Conservation (phyloP, 2,888 invertebrate species). For the Trichacis sp. region DNA sequence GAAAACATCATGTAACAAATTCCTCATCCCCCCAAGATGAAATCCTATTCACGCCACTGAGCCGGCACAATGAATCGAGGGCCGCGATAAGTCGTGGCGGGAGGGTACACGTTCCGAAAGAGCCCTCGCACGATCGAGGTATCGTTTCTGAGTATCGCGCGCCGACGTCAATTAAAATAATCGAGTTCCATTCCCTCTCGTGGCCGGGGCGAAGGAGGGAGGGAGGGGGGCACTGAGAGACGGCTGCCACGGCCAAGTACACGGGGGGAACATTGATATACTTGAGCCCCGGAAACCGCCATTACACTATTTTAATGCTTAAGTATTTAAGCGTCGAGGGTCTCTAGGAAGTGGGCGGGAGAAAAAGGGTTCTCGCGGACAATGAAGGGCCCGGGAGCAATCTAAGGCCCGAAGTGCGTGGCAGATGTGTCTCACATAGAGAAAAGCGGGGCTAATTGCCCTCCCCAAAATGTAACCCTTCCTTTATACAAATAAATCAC, state of each 20-base stretch:
- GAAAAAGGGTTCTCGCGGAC: constrained; percentile 45
- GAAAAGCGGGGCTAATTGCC: too few relatives aligned
- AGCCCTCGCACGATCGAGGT: constrained; percentile 47
- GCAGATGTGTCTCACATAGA: constrained; percentile 41
- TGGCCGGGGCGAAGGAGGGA: constrained; percentile 45
- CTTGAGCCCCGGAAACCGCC: constrained; percentile 60
- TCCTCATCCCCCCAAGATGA: too few relatives aligned
- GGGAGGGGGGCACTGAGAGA: constrained; percentile 31
- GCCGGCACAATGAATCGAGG: not conserved
- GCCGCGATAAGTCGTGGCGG: not conserved
- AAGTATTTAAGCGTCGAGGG: constrained; percentile 60
- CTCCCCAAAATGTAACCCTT: too few relatives aligned
- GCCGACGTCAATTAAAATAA: constrained; percentile 59
- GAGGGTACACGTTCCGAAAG: constrained; percentile 19
- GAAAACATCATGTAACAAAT: too few relatives aligned
- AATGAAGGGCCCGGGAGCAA: constrained; percentile 40
- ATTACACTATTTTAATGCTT: constrained; percentile 63
- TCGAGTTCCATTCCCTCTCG: constrained; percentile 56
- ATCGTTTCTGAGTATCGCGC: constrained; percentile 55
- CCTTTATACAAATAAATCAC: too few relatives aligned
- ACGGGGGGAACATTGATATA: constrained; percentile 44
- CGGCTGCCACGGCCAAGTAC: constrained; percentile 21
- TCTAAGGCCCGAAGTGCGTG: constrained; percentile 30
- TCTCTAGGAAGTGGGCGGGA: constrained; percentile 61
- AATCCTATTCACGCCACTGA: too few relatives aligned